Evolutionary conservation across 2,113 vertebrate genomes (phyloP), one percentile per base, ranked within the genome.

Genomic region (Xiphophorus couchianus): DNA sequence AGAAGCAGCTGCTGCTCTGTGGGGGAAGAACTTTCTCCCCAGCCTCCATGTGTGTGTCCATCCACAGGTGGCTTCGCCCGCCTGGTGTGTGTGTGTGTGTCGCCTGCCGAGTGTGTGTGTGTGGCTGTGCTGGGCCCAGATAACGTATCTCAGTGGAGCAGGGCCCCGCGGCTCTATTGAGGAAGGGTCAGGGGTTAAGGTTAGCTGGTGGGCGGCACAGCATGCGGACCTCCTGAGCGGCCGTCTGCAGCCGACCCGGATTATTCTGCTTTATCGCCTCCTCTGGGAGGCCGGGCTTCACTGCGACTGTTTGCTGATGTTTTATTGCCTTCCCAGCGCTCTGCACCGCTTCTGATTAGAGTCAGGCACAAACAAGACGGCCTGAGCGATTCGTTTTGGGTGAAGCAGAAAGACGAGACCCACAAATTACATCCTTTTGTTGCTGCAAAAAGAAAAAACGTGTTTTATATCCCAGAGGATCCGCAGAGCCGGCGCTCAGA

Each of bases 101-200:
- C 58, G 33, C 82, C 33, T 3, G 33, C 33, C 1, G 35, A 10
- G 31, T 31, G 76, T 29, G 71, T 86, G 86, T 93, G 91, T 92
- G 87, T 19, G 83, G 73, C 62, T 62, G 86, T 62, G 61, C 69
- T 83, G 14, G 80, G 79, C 72, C 78, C 83, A 92, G 91, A 93
- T 93, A 93, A 93, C 87, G 61, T 93, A 93, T 93, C 93, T 93
- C 87, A 84, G 86, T 78, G 91, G 90, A 89, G 84, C 93, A 93
- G 93, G 88, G 90, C 65, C 90, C 89, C 11, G 76, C 17, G 75
- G 90, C 84, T 92, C 93, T 89, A 93, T 93, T 93, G 90, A 93
- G 61, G 30, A 30, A 30, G 30, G 30, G 30, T 30, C 3, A 3
- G 28, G 28, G 28, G 28, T 28, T 28, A 28, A 28, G 30, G 30